Evolutionary conservation across 2,113 vertebrate genomes (phyloP).

Genomic region (Willisornis vidua): DNA sequence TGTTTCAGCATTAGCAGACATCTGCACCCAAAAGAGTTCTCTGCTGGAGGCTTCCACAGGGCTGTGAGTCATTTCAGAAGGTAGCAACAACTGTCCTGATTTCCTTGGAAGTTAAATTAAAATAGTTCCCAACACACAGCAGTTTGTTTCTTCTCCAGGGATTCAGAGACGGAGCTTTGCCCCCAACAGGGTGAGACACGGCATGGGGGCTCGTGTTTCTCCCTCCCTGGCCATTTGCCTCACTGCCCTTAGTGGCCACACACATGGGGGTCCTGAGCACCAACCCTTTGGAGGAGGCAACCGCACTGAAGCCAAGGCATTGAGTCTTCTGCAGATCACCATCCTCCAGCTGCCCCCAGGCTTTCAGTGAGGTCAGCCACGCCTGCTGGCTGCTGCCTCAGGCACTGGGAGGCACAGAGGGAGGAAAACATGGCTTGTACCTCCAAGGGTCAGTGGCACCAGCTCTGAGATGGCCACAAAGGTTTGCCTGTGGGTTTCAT

Average conservation of each 20-base stretch:
- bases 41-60: background rate
- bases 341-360: background rate
- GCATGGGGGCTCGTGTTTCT: rapidly evolving
- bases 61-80: background rate
- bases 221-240: background rate
- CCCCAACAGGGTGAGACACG: background rate
- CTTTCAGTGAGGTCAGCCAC: background rate
- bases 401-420: background rate
- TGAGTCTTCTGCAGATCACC: background rate
- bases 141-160: background rate
- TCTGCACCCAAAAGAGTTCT: background rate
- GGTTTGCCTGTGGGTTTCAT: background rate
- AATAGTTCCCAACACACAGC: background rate
- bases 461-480: background rate
- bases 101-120: background rate
- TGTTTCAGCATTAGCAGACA: background rate
- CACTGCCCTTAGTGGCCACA: background rate
- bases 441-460: background rate
- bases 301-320: background rate
- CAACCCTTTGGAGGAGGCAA: background rate
- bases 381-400: background rate
- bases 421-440: background rate
- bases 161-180: background rate
- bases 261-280: rapidly evolving
- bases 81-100: background rate